Evolutionary conservation across 2,888 invertebrate genomes (phyloP).

Genomic region (Dasysyrphus albostriatus): DNA sequence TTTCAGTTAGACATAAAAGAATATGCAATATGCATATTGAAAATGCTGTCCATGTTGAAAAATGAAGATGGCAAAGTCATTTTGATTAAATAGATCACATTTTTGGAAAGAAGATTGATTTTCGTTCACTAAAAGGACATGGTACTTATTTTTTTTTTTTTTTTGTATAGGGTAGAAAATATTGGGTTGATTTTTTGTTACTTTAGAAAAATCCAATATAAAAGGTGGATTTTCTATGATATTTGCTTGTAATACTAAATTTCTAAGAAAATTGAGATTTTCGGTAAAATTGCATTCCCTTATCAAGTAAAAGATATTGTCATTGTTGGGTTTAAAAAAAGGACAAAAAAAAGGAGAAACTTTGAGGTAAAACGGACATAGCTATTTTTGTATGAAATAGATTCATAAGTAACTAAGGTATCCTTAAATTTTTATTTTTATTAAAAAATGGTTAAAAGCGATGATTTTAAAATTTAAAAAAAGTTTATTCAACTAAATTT

Average conservation of each 20-base stretch:
- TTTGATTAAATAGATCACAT: conserved; percentile 57
- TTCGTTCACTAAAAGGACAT: conserved; percentile 13
- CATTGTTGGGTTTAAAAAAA: no score
- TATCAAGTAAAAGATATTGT: background rate
- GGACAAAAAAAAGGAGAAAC: no score
- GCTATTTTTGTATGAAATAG: no score
- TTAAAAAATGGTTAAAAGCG: no score
- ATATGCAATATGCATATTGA: background rate
- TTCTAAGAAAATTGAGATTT: background rate
- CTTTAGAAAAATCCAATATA: background rate
- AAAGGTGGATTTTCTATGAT: background rate
- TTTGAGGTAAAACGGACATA: no score
- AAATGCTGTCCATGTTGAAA: conserved; percentile 19
- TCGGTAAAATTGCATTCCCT: background rate
- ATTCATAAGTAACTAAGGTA: no score
- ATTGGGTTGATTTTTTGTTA: background rate
- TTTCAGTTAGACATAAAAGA: background rate
- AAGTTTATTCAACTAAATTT: no score
- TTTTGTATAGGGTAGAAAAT: background rate
- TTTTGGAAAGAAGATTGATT: conserved; percentile 33
- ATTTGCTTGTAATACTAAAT: background rate
- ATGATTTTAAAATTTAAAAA: no score
- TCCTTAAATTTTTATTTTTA: no score
- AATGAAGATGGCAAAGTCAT: conserved; percentile 45
- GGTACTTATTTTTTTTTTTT: background rate